Base-by-base conservation (phyloP, 35 echinoderm and acorn worm species). In the Apostichopus japonicus region DNA sequence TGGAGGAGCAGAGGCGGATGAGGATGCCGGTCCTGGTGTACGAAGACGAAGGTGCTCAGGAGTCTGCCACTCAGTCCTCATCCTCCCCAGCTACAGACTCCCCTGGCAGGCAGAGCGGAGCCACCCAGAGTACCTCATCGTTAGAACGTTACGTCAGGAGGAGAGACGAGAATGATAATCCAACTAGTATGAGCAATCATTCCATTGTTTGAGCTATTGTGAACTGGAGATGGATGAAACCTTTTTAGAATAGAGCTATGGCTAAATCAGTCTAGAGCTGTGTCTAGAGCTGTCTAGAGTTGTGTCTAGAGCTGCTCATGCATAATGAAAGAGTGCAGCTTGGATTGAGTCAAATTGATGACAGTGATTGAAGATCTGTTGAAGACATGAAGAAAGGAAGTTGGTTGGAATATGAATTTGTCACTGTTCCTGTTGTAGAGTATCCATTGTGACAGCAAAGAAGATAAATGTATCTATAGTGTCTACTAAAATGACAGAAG, bases 1-100 rank as follows among this genome's bases (percentile, higher is more conserved):
- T 97, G 53, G 96, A 94, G 65, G 96, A 97, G 22, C 96, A 97
- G 96, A 86, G 96, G 23, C 94, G 94, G 83, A 83, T 84, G 80
- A 77, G 96, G 58, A 84, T 93, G 83, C 88, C 93, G 23, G 87
- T 90, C 77, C 92, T 93, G 55, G 87, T 92, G 54, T 90, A 91
- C 79, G 94, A 95, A 62, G 92, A 90, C 19, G 94, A 95, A 84
- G 56, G 84, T 23, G 92, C 84, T n/a, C 90, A 86, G 51, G 86
- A 77, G 11, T 83, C 89, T 77, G 94, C 83, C 56, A 77, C 75
- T 2, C 91, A 62, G 54, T 67, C 84, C 23, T 44, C n/a, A n/a
- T 91, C 90, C 75, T 91, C 90, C 19, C 72, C 77, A 2, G 52
- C 90, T 11, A 56, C 72, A 57, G 90, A 79, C 13, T 91, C 90